phyloP scores from a whole-genome alignment of 2,888 invertebrate species.

The Polyommatus iphigenia region DNA sequence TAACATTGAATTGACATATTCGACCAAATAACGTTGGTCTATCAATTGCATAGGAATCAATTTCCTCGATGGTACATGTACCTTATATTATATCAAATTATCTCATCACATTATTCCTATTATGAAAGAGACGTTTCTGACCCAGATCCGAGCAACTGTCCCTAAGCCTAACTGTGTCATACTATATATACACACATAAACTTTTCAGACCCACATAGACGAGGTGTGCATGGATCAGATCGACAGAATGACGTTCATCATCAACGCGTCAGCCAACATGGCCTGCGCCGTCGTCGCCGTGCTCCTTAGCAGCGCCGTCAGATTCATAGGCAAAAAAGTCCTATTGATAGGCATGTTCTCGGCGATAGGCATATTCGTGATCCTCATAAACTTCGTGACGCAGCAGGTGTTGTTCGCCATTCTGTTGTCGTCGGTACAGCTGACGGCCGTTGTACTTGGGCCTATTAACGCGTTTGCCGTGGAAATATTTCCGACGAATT shows the following conservation, averaged over 20 bases:
- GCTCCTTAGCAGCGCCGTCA: conserved; percentile 58
- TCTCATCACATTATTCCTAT: too few relatives aligned
- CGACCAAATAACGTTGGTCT: too few relatives aligned
- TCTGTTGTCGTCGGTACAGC: conserved; percentile 59
- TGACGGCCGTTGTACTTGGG: conserved; percentile 64
- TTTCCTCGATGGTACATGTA: too few relatives aligned
- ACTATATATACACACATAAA: background rate
- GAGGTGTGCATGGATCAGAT: conserved; percentile 61
- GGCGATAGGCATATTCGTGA: conserved; percentile 57
- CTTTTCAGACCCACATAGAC: conserved; percentile 53
- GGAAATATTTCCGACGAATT: conserved; percentile 69
- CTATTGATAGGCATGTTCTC: conserved; percentile 56
- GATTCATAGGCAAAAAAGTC: conserved; percentile 65
- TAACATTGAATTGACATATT: too few relatives aligned
- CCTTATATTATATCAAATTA: too few relatives aligned
- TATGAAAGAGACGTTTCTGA: too few relatives aligned
- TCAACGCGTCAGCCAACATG: conserved; percentile 60
- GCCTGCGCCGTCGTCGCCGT: conserved; percentile 59
- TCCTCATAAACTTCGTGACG: conserved; percentile 65
- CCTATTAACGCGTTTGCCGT: conserved; percentile 71
- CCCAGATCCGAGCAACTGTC: too few relatives aligned
- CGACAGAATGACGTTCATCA: conserved; percentile 58
- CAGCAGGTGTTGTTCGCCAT: conserved; percentile 62
- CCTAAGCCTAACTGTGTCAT: too few relatives aligned
- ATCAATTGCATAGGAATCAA: too few relatives aligned